Conservation (phyloP, 2,113 vertebrate species). For the Epinephelus cyanopodus region DNA sequence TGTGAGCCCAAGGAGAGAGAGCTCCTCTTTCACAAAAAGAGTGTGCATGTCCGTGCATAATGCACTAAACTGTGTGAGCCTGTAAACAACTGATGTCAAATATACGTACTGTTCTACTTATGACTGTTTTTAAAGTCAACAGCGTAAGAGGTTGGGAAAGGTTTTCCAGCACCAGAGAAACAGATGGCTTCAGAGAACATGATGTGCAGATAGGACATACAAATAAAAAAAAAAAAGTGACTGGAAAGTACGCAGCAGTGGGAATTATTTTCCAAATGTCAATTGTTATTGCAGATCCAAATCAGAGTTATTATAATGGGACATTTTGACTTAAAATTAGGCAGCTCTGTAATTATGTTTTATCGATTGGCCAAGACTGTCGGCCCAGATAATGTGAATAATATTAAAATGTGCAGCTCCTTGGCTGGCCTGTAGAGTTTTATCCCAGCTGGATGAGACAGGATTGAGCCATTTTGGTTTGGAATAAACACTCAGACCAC, state of each 20-base stretch:
- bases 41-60: background rate
- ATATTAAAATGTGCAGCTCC: background rate
- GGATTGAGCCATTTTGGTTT: background rate
- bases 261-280: background rate
- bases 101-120: background rate
- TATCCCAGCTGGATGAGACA: background rate
- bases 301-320: background rate
- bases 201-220: background rate
- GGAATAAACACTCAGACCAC: background rate
- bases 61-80: background rate
- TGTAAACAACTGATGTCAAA: background rate
- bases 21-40: background rate
- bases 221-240: background rate
- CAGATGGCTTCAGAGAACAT: conserved; percentile 3
- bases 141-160: background rate
- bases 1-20: background rate
- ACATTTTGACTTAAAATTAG: conserved; percentile 1
- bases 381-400: background rate
- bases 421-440: background rate
- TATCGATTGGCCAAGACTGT: background rate
- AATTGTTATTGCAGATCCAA: background rate
- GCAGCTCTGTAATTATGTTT: background rate
- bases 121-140: background rate
- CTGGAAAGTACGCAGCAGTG: too few species aligned
- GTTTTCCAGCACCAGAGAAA: conserved; percentile 5